Conservation (phyloP, 2,113 vertebrate genomes). For the Micronycteris hirsuta region DNA sequence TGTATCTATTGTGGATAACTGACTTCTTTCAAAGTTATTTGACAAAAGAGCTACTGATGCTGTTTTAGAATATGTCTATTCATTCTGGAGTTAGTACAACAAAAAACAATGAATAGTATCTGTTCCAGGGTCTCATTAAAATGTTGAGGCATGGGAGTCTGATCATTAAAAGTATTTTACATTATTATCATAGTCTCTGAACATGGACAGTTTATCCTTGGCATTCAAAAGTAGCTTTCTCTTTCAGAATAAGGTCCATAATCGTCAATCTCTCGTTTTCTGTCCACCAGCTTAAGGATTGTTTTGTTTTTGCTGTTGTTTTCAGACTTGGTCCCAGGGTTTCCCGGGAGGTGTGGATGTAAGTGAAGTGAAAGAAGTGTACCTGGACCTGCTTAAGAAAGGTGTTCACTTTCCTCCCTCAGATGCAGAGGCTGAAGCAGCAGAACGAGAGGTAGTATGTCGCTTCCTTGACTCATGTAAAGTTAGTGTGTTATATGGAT, state of each 20-base stretch:
- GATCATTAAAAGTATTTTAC: neutral
- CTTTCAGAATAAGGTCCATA: neutral
- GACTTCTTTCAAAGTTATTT: conserved; percentile 2
- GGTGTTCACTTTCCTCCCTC: conserved; percentile 82
- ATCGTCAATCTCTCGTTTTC: neutral
- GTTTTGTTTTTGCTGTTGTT: neutral
- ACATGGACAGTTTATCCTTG: neutral
- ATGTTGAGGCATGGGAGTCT: neutral
- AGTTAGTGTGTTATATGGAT: neutral
- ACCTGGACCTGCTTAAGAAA: conserved; percentile 84
- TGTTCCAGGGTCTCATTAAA: neutral
- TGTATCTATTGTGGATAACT: neutral
- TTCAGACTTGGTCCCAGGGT: conserved; percentile 80
- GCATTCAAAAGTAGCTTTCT: neutral
- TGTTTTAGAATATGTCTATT: conserved; percentile 10
- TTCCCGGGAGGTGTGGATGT: conserved; percentile 81
- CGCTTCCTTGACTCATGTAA: neutral
- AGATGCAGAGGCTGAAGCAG: conserved; percentile 27
- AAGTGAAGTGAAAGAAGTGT: conserved; percentile 83
- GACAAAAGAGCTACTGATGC: neutral
- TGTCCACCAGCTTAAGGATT: neutral
- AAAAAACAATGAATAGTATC: neutral
- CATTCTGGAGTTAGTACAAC: neutral
- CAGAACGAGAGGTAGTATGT: conserved; percentile 71
- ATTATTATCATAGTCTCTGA: neutral